Evolutionary conservation across 2,797 vertebrate genomes (phyloP).

Genomic region (Rhodeus uyekii): DNA sequence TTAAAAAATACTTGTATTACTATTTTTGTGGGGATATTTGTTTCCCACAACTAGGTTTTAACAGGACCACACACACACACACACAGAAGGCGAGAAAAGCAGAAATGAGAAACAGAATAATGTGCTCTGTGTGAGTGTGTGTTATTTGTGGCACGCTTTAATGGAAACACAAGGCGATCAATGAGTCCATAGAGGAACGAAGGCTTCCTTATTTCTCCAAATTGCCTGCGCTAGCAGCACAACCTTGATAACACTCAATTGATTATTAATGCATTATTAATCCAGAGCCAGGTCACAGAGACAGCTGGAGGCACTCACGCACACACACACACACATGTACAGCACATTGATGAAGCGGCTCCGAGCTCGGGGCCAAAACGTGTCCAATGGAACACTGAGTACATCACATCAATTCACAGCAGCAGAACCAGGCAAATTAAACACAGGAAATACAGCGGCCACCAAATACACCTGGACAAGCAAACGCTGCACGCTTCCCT

Average conservation of each 20-base stretch:
- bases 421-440: slow-evolving; percentile 61
- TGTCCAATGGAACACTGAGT: slow-evolving; percentile 66
- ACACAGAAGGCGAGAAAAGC: background rate
- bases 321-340: slow-evolving; percentile 56
- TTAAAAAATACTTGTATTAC: too few species aligned
- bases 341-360: slow-evolving; percentile 59
- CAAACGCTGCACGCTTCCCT: slow-evolving; percentile 50
- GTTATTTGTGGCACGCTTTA: slow-evolving; percentile 39
- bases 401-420: slow-evolving; percentile 62
- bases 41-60: too few species aligned
- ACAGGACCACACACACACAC: too few species aligned
- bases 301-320: slow-evolving; percentile 64
- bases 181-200: slow-evolving; percentile 54
- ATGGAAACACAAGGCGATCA: slow-evolving; percentile 43
- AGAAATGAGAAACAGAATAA: slow-evolving; percentile 43
- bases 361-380: slow-evolving; percentile 65
- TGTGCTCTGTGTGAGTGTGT: slow-evolving; percentile 53
- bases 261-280: slow-evolving; percentile 79
- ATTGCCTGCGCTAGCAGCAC: slow-evolving; percentile 60
- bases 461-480: slow-evolving; percentile 66
- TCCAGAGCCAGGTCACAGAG: slow-evolving; percentile 63
- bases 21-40: too few species aligned
- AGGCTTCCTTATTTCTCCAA: slow-evolving; percentile 66
- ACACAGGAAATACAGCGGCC: slow-evolving; percentile 46
- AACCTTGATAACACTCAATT: slow-evolving; percentile 73